Evolutionary conservation across 1,140 invertebrate species (phyloP).

Genomic region (Calosoma granatense): DNA sequence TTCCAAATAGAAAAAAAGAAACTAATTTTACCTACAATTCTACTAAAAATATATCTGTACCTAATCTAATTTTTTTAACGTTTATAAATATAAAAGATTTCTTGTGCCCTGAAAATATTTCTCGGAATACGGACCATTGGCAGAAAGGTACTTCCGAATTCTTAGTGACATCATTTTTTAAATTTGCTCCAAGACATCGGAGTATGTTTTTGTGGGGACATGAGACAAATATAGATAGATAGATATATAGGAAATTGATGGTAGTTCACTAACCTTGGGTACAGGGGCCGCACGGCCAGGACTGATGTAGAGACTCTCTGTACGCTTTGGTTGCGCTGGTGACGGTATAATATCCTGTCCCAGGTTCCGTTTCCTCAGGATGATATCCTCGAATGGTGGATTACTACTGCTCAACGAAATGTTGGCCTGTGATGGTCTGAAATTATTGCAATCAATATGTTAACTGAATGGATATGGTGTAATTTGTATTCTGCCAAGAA

Average conservation of each 20-base stretch:
- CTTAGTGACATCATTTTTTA: not conserved
- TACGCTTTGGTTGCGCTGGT: conserved; percentile 73
- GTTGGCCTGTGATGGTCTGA: not conserved
- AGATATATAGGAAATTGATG: not conserved
- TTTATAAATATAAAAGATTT: too few relatives aligned
- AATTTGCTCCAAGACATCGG: not conserved
- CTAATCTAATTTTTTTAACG: too few relatives aligned
- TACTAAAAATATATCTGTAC: too few relatives aligned
- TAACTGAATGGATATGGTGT: too few relatives aligned
- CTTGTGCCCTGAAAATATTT: too few relatives aligned
- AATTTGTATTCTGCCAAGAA: too few relatives aligned
- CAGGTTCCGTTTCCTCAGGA: conserved; percentile 64
- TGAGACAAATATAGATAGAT: not conserved
- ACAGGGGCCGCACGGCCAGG: conserved; percentile 28
- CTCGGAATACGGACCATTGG: too few relatives aligned
- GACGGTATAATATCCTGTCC: conserved; percentile 82
- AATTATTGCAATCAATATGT: too few relatives aligned
- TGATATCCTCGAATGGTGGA: conserved; percentile 67
- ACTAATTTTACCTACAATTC: too few relatives aligned
- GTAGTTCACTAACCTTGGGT: conserved; percentile 22
- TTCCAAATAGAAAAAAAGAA: too few relatives aligned
- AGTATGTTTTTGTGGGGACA: not conserved
- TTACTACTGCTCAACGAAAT: conserved; percentile 24
- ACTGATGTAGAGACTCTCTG: conserved; percentile 68
- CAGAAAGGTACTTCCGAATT: not conserved